Conservation (phyloP, 2,888 invertebrate genomes). For the Tethea ocularis region DNA sequence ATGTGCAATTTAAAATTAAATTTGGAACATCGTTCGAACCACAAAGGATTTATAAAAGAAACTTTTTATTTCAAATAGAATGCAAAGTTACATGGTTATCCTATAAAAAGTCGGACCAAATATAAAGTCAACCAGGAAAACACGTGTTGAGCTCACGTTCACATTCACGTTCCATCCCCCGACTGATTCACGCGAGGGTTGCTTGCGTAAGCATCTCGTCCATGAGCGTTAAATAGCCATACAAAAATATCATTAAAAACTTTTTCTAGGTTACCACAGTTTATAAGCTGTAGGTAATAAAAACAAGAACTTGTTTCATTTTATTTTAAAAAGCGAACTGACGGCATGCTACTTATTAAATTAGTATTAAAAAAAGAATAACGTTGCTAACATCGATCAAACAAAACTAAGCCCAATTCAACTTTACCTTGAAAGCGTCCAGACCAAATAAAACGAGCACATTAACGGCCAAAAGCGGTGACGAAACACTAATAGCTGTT, state of each 20-base stretch:
- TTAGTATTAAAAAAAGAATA: neutral
- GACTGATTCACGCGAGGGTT: neutral
- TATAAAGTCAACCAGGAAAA: neutral
- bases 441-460: constrained; percentile 36
- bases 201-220: neutral
- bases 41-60: neutral
- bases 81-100: neutral
- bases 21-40: neutral
- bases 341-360: neutral
- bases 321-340: too few species aligned
- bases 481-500: constrained; percentile 70
- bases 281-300: neutral
- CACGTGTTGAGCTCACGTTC: neutral
- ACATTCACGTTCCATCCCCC: neutral
- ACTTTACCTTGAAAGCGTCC: constrained; percentile 49
- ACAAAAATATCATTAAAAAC: neutral
- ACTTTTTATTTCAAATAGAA: neutral
- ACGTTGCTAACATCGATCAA: neutral
- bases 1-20: neutral
- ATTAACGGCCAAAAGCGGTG: constrained; percentile 51
- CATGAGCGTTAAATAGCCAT: neutral
- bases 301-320: neutral
- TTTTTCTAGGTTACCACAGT: neutral
- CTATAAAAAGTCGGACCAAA: neutral
- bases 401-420: constrained; percentile 45